Evolutionary conservation across 2,113 vertebrate species (phyloP).

Genomic region (Lanius collurio): DNA sequence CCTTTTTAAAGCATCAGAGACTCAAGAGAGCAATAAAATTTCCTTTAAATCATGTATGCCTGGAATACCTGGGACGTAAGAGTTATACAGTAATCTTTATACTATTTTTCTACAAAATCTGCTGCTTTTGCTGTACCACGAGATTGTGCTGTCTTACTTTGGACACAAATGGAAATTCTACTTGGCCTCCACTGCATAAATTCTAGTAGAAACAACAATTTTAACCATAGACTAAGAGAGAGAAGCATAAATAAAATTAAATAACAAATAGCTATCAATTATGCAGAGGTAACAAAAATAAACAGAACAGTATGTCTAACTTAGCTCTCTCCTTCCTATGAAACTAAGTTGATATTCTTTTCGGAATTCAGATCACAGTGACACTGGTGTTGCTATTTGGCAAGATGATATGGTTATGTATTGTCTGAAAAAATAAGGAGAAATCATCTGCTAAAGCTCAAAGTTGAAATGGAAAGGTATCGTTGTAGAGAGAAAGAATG

Average conservation of each 20-base stretch:
- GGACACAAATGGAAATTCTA: background rate
- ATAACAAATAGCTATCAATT: background rate
- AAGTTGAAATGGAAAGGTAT: background rate
- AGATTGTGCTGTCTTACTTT: background rate
- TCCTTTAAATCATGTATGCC: background rate
- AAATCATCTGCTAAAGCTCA: background rate
- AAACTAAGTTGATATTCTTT: background rate
- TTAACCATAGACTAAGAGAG: background rate
- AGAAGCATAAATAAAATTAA: background rate
- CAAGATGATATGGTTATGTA: background rate
- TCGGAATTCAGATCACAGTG: background rate
- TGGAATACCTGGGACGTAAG: background rate
- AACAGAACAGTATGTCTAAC: background rate
- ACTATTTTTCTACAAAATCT: background rate
- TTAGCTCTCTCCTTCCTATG: background rate
- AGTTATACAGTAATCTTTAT: background rate
- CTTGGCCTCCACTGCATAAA: background rate
- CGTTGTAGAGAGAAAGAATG: background rate
- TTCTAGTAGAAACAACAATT: background rate
- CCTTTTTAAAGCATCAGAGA: background rate
- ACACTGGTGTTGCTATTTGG: background rate
- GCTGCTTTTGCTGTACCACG: background rate
- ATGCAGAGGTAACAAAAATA: background rate
- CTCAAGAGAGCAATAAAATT: background rate
- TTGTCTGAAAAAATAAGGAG: background rate